Percentiles rank a stretch among this genome's conserved stretches.
Evolutionary conservation across 2,797 vertebrate genomes (phyloP).

Genomic region (Lepus oiostolus): DNA sequence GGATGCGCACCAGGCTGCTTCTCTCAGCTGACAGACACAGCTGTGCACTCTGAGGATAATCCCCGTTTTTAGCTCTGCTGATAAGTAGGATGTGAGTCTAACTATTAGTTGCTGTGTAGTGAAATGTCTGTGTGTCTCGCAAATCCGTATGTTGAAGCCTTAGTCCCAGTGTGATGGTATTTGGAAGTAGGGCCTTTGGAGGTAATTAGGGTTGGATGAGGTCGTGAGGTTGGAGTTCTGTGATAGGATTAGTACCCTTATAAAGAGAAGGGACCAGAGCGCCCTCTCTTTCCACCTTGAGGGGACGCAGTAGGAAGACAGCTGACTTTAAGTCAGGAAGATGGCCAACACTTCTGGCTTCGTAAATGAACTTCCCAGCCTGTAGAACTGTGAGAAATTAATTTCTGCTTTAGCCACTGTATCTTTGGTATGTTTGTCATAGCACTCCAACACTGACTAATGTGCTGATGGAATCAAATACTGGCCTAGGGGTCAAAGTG

Average conservation of each 20-base stretch:
- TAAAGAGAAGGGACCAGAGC: neutral
- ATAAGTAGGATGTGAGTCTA: neutral
- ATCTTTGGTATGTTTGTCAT: neutral
- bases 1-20: neutral
- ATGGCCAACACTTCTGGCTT: neutral
- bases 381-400: neutral
- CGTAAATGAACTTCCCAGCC: neutral
- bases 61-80: neutral
- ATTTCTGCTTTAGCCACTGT: neutral
- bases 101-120: neutral
- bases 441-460: neutral
- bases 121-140: neutral
- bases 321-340: neutral
- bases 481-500: neutral
- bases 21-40: neutral
- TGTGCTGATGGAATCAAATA: neutral
- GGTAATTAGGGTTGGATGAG: neutral
- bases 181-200: neutral
- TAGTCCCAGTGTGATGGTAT: neutral
- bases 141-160: neutral
- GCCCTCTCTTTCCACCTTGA: neutral
- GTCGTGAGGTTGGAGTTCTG: neutral
- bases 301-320: neutral
- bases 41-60: neutral
- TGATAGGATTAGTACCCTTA: neutral